These are phyloP conservation scores for Anarrhichthys ocellatus DNA, from an alignment of 2,113 vertebrate genomes.

Conservation along the genomic window DNA sequence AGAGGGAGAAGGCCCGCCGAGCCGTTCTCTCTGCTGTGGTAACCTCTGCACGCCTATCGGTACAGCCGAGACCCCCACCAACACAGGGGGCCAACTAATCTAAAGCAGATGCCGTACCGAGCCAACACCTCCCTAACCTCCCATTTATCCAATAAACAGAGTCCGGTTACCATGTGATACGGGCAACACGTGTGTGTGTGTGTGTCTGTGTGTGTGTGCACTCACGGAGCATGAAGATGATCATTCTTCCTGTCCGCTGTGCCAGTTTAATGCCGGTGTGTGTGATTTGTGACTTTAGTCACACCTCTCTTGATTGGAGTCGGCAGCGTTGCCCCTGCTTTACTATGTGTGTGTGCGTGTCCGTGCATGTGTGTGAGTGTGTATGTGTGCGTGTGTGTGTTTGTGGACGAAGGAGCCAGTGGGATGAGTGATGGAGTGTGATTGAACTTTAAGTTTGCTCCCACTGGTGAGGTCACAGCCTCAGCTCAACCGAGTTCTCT, in stretches of 20 bases:
- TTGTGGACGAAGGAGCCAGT: constrained; percentile 13
- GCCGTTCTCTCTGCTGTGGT: constrained; percentile 64
- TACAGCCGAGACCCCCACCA: constrained; percentile 38
- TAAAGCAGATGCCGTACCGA: constrained; percentile 61
- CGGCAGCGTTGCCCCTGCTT: constrained; percentile 21
- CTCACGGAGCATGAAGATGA: constrained; percentile 13
- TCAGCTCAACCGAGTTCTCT: constrained; percentile 19
- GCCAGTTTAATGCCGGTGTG: constrained; percentile 39
- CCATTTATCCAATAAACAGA: constrained; percentile 48
- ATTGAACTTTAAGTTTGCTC: constrained; percentile 32
- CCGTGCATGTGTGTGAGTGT: constrained; percentile 1
- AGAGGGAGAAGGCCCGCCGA: constrained; percentile 38
- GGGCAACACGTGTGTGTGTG: constrained; percentile 2
- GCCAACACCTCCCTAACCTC: constrained; percentile 42
- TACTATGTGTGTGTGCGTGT: neutral
- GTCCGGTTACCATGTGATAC: constrained; percentile 54
- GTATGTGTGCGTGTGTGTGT: neutral
- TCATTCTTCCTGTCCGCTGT: constrained; percentile 55
- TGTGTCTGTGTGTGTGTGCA: constrained; percentile 16
- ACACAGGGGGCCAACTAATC: constrained; percentile 66
- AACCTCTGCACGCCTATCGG: constrained; percentile 63
- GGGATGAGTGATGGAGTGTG: constrained; percentile 63
- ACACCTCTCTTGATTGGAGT: constrained; percentile 54
- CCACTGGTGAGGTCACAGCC: constrained; percentile 42
- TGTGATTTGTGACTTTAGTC: constrained; percentile 59